Evolutionary conservation across 2,888 invertebrate genomes (phyloP).

Genomic region (Phorcus lineatus): DNA sequence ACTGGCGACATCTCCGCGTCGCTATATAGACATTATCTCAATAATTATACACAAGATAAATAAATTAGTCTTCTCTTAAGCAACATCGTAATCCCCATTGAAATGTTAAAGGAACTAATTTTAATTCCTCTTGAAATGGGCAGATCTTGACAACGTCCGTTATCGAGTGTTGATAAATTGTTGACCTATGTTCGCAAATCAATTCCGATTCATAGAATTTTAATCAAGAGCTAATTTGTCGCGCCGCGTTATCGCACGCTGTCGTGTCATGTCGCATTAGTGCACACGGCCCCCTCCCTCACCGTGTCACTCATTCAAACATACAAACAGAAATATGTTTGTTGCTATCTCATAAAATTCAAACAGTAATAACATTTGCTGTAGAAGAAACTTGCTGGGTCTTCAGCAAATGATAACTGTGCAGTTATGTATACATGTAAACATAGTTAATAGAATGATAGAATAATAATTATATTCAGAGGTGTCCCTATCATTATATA

Average conservation of each 20-base stretch:
- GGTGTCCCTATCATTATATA: no score
- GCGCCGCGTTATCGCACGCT: constrained; percentile 1
- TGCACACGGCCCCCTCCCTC: not conserved
- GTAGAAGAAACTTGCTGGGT: no score
- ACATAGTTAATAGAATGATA: no score
- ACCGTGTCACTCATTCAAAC: not conserved
- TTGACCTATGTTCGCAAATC: constrained; percentile 20
- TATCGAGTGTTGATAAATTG: constrained; percentile 17
- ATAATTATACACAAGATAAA: constrained; percentile 5
- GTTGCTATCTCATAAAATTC: no score
- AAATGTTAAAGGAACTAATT: constrained; percentile 16
- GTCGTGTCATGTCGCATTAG: not conserved
- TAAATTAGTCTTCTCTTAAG: constrained; percentile 3
- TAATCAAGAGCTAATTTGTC: constrained; percentile 23
- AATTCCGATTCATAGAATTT: constrained; percentile 22
- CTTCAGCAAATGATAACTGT: no score
- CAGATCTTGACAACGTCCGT: constrained; percentile 2
- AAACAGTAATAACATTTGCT: no score
- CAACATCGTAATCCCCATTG: constrained; percentile 18
- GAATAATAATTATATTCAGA: no score
- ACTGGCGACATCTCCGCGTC: not conserved
- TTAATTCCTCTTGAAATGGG: constrained; percentile 11
- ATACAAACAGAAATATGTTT: not conserved
- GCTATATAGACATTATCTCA: not conserved
- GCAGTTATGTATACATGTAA: no score